Evolutionary conservation across 92 coral and sea anemone genomes (phyloP).

Genomic region (Paramuricea clavata): DNA sequence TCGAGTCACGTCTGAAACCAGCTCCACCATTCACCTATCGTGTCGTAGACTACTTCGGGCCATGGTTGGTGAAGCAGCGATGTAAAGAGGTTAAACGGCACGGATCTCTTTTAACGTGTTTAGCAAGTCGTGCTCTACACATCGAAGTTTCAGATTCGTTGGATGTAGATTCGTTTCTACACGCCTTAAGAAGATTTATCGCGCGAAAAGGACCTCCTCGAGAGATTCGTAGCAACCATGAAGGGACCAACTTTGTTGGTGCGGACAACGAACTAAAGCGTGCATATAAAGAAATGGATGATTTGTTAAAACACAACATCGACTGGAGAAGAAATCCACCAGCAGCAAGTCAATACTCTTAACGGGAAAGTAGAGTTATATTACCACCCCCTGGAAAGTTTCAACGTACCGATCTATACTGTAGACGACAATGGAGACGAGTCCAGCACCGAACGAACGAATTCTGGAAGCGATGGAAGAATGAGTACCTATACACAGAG

Average conservation of each 20-base stretch:
- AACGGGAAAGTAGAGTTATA: constrained; percentile 15
- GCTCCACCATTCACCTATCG: too few species aligned
- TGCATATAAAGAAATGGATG: not conserved
- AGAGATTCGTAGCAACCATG: not conserved
- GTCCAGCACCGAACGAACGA: constrained; percentile 18
- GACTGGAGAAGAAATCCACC: constrained; percentile 6
- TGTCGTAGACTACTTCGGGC: too few species aligned
- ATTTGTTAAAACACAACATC: not conserved
- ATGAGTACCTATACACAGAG: constrained; percentile 13
- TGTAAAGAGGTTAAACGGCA: not conserved
- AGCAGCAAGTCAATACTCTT: not conserved
- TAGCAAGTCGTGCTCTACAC: not conserved
- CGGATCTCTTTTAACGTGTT: not conserved
- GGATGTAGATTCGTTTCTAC: not conserved
- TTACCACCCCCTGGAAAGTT: constrained; percentile 30
- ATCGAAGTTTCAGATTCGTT: not conserved
- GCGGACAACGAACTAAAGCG: not conserved
- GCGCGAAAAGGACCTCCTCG: not conserved
- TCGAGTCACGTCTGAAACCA: too few species aligned
- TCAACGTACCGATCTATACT: constrained; percentile 5
- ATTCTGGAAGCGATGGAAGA: constrained; percentile 28
- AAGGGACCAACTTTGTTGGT: constrained; percentile 4
- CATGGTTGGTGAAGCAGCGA: not conserved
- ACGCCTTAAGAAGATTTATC: not conserved
- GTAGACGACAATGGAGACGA: constrained; percentile 25